Base-by-base conservation (phyloP, 2,113 vertebrate genomes). In the Entomyzon cyanotis region DNA sequence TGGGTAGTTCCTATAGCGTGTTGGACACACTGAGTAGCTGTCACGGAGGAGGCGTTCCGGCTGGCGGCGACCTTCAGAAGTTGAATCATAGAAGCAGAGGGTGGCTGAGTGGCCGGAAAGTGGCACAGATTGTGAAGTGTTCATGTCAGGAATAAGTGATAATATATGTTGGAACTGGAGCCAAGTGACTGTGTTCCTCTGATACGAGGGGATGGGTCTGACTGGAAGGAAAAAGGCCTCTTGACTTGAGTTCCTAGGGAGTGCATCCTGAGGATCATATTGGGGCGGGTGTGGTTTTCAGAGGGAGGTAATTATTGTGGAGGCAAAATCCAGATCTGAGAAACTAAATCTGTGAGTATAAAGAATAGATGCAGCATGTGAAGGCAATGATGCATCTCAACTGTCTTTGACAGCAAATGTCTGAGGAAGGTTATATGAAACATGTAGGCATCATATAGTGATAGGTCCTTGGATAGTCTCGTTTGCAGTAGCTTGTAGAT, bases 41-140 rank as follows among this genome's bases (percentile, higher is more conserved):
- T 81, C 82, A 86, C 2, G 14, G 87, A 88, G 55, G 55, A 95
- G 76, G 83, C 5, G 3, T 53, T 84, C 56, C 71, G 87, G 30
- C 84, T 90, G 56, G 60, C 18, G 11, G 68, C 37, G 78, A 14
- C 39, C 86, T 90, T 95, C 71, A 94, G 68, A 90, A 86, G 52
- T 37, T 90, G 95, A 96, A 52, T 89, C 85, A 86, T 3, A 84
- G 76, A 90, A 87, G 68, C 64, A 81, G 56, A 94, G 62, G 47
- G 37, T 84, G 88, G 52, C 84, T 89, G 77, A 94, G 77, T 93
- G 95, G 77, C 77, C 22, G 9, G 91, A 84, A 95, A 92, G 28
- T 89, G 73, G 41, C 60, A 88, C 60, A 92, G 69, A 92, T 75
- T 92, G 76, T 89, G 56, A 90, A 88, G n/a, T 41, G 60, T n/a